A percentile compares a stretch with the other conserved stretches of the same genome.
Conservation (phyloP, 2,797 vertebrate species). For the Scyliorhinus canicula region DNA sequence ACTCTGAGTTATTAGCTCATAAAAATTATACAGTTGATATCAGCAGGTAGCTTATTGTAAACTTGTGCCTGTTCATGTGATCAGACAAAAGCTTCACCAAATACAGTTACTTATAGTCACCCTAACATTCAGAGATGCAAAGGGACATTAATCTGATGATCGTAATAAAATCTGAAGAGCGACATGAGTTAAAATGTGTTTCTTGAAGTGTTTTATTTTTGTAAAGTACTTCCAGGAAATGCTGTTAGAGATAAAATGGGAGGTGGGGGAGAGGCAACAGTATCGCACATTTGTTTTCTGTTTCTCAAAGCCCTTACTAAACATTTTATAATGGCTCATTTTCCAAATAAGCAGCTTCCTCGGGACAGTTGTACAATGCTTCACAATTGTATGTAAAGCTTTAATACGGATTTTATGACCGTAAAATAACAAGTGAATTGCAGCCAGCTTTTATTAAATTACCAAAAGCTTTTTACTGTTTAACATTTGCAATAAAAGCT, state of each 20-base stretch:
- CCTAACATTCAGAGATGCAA: constrained; percentile 13
- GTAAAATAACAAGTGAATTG: background rate
- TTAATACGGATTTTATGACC: constrained; percentile 7
- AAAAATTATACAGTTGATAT: constrained; percentile 34
- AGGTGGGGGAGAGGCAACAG: background rate
- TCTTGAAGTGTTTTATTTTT: constrained; percentile 19
- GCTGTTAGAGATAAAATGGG: background rate
- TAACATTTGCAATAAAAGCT: constrained; percentile 26
- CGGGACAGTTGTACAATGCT: background rate
- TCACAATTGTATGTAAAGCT: constrained; percentile 25
- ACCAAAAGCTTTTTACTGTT: constrained; percentile 16
- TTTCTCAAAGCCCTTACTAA: constrained; percentile 8
- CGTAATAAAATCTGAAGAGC: constrained; percentile 4
- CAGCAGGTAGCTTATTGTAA: constrained; percentile 23
- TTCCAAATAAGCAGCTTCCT: constrained; percentile 12
- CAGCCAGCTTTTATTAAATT: constrained; percentile 29
- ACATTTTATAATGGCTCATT: background rate
- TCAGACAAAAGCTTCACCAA: background rate
- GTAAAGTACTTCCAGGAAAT: background rate
- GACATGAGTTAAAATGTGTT: constrained; percentile 19
- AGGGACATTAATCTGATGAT: constrained; percentile 31
- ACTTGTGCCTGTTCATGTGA: background rate
- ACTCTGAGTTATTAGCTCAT: constrained; percentile 24
- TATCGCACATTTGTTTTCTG: background rate
- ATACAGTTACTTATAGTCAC: background rate